Evolutionary conservation across 1,140 invertebrate species (phyloP).

Genomic region (Brachionus sp.): DNA sequence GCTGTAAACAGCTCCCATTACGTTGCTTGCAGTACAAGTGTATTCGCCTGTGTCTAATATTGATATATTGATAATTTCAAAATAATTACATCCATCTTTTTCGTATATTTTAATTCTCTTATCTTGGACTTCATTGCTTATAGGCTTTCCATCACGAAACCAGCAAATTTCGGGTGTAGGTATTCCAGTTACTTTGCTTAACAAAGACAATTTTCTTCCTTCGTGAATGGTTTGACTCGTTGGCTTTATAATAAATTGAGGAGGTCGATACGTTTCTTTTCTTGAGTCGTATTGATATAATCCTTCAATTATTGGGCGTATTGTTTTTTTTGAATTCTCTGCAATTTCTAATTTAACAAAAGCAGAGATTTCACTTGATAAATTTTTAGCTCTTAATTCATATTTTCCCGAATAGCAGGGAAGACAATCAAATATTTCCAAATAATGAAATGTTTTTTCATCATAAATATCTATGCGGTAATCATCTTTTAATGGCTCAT

Average conservation of each 20-base stretch:
- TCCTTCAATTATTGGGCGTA: not conserved
- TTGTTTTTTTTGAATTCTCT: constrained; percentile 1
- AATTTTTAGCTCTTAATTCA: constrained; percentile 51
- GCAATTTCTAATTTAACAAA: constrained; percentile 49
- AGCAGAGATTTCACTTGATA: constrained; percentile 48
- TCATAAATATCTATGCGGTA: constrained; percentile 40
- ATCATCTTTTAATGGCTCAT: constrained; percentile 19
- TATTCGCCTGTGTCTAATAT: constrained; percentile 52
- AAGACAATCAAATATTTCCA: constrained; percentile 50
- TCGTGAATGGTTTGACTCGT: constrained; percentile 33
- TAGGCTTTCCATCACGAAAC: constrained; percentile 39
- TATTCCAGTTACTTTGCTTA: not conserved
- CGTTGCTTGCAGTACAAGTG: constrained; percentile 52
- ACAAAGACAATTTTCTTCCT: not conserved
- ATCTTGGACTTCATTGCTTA: not conserved
- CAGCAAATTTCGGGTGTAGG: constrained; percentile 42
- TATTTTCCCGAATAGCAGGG: constrained; percentile 51
- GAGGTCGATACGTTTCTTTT: constrained; percentile 45
- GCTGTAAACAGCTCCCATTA: constrained; percentile 47
- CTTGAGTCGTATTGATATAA: constrained; percentile 47
- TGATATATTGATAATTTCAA: constrained; percentile 49
- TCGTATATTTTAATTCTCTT: constrained; percentile 47
- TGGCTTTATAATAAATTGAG: constrained; percentile 33
- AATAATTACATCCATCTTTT: constrained; percentile 48
- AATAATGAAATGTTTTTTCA: constrained; percentile 22